Evolutionary conservation across 2,113 vertebrate species (phyloP).

Genomic region (Ophiodon elongatus): DNA sequence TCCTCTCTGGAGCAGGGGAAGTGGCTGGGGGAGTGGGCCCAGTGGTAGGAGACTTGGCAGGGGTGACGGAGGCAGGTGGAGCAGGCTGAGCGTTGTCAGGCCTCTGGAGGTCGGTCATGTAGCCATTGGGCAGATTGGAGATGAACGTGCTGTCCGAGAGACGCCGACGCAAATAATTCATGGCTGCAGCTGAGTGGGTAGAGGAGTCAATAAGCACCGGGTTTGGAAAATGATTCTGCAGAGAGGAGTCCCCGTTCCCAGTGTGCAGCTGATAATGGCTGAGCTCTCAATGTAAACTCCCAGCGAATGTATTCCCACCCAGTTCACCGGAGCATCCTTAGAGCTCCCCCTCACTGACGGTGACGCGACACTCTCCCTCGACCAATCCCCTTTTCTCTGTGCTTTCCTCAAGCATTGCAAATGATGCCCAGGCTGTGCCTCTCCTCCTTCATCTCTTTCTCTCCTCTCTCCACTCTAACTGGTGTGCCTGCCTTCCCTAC

Average conservation of each 20-base stretch:
- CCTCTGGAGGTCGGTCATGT: constrained; percentile 95
- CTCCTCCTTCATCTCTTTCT: constrained; percentile 52
- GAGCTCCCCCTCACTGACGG: constrained; percentile 72
- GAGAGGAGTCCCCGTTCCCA: constrained; percentile 59
- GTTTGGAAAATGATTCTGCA: constrained; percentile 57
- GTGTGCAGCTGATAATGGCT: constrained; percentile 68
- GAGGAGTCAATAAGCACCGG: constrained; percentile 38
- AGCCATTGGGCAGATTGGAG: constrained; percentile 96
- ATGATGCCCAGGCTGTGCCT: constrained; percentile 70
- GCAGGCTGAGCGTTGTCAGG: constrained; percentile 77
- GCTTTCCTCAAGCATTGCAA: constrained; percentile 68
- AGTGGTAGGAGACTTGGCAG: constrained; percentile 78
- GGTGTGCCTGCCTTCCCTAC: constrained; percentile 61
- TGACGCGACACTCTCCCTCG: constrained; percentile 69
- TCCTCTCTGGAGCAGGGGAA: constrained; percentile 81
- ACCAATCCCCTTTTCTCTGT: constrained; percentile 77
- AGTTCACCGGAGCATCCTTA: constrained; percentile 67
- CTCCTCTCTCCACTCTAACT: constrained; percentile 60
- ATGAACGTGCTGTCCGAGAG: constrained; percentile 98
- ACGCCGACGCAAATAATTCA: constrained; percentile 96
- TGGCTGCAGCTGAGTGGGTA: constrained; percentile 80
- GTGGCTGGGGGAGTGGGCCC: constrained; percentile 75
- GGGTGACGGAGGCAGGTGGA: constrained; percentile 70
- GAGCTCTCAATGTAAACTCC: constrained; percentile 72
- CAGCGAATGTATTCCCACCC: constrained; percentile 75